Percentiles rank a stretch among this genome's conserved stretches.
Conservation (phyloP, 2,113 vertebrate species). For the Microcebus griseorufus region DNA sequence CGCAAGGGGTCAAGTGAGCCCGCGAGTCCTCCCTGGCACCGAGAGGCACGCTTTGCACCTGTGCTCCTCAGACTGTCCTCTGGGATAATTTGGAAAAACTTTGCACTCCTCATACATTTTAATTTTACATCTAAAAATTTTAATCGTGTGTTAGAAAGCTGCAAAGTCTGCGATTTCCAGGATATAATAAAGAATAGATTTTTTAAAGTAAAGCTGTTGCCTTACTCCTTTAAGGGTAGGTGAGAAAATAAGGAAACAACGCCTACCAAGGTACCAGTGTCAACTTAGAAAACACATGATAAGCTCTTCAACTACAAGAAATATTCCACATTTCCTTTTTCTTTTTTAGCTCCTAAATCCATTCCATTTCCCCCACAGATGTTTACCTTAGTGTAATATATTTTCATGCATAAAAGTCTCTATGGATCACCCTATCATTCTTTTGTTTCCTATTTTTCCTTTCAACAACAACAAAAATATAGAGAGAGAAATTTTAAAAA, state of each 20-base stretch:
- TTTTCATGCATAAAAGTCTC: neutral
- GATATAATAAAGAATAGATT: neutral
- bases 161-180: neutral
- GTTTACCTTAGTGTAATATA: neutral
- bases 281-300: neutral
- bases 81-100: neutral
- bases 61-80: neutral
- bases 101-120: neutral
- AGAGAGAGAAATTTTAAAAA: neutral
- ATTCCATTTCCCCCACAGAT: neutral
- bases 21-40: too few relatives aligned
- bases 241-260: neutral
- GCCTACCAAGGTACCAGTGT: too few relatives aligned
- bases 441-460: neutral
- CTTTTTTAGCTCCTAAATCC: neutral
- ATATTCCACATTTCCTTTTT: neutral
- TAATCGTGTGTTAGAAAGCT: neutral
- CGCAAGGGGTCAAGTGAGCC: too few relatives aligned
- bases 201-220: neutral
- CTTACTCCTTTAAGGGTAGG: neutral
- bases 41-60: too few relatives aligned
- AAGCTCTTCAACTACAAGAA: neutral
- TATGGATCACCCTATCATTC: neutral
- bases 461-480: neutral
- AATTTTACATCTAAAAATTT: neutral